Conservation (phyloP, 2,113 vertebrate species). For the Phyllostomus discolor region DNA sequence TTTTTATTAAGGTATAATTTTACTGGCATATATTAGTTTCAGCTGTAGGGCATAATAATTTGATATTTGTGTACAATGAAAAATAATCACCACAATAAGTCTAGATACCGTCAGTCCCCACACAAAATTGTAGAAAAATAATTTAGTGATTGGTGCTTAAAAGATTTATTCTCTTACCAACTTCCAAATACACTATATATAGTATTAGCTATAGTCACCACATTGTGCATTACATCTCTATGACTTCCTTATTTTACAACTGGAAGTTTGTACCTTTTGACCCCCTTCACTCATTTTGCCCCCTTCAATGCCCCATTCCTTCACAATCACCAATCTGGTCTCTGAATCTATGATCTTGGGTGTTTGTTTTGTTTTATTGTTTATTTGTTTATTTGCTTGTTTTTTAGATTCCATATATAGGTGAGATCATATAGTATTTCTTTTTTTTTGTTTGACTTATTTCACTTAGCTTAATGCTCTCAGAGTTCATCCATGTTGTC, state of each 20-base stretch:
- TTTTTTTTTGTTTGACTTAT: not conserved
- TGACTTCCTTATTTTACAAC: not conserved
- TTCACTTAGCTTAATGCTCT: not conserved
- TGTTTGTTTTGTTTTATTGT: not conserved
- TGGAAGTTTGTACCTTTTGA: not conserved
- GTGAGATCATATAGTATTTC: not conserved
- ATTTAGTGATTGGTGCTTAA: not conserved
- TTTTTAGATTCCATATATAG: not conserved
- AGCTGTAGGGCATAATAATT: not conserved
- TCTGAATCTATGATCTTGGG: not conserved
- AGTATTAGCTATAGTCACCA: not conserved
- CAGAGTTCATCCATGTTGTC: not conserved
- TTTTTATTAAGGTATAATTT: not conserved
- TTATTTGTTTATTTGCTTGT: not conserved
- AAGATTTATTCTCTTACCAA: not conserved
- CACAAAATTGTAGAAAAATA: not conserved
- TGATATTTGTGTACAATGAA: not conserved
- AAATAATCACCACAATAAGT: not conserved
- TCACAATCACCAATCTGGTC: not conserved
- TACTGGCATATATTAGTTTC: not conserved
- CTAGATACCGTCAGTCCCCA: not conserved
- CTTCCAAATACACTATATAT: not conserved
- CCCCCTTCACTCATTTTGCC: not conserved
- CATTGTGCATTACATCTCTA: not conserved
- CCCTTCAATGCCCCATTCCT: not conserved